Base-by-base conservation (phyloP, 2,797 vertebrate genomes). In the Rhynchotus rufescens region DNA sequence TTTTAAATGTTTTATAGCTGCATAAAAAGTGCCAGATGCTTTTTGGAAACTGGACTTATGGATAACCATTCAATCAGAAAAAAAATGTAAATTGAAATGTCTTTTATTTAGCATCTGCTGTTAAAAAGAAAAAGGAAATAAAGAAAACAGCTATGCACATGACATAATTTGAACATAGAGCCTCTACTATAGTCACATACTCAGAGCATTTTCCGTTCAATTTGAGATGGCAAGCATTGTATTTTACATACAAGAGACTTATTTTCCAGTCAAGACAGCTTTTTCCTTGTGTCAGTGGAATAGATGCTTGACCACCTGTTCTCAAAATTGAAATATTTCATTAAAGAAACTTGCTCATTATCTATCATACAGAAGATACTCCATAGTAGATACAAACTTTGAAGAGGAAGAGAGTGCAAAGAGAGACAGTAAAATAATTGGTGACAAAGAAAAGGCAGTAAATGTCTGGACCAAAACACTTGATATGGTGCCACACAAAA, bases 1-100 rank as follows among this genome's bases (percentile, higher is more conserved):
- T 92, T 93, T 89, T 81, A 88, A 95, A 95, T 88, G 92, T 94
- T 96, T 96, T 56, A 94, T 90, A 74, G 84, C 66, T 79, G 30
- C 34, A 85, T 75, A 77, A 75, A 80, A 82, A 57, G 59, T 78
- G 73, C 79, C 94, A 94, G 79, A 85, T 92, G 88, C 79, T 90
- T 62, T 74, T 76, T 69, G 88, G 72, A 68, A 89, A 69, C 12
- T 66, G 79, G 76, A 83, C 79, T 66, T 80, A 19, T 12, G 75
- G 62, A 5, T 91, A 86, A 65, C 42, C 60, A 75, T 32, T 69
- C 66, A 88, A 88, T 88, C 51, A 88, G 62, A 2, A 60, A 28
- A 44, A 14, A 69, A 84, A 45, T n/a, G 8, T 12, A 86, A 82
- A 93, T 30, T 13, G 54, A 85, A 92, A 60, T 0, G 1, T 30